phyloP scores from a whole-genome alignment of 2,888 invertebrate genomes.

The Aricia artaxerxes region DNA sequence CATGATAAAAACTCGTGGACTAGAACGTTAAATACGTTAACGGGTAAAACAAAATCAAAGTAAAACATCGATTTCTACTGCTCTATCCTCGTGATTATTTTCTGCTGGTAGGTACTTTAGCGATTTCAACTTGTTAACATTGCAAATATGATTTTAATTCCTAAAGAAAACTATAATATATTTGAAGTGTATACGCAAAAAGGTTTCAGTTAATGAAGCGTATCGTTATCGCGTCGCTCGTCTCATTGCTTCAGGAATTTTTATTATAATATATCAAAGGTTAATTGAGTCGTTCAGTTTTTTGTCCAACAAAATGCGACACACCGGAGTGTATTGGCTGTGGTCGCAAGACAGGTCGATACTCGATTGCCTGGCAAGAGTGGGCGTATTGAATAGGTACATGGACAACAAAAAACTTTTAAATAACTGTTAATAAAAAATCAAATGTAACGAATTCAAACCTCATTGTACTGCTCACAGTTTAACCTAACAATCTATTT shows the following conservation, averaged over 20 bases:
- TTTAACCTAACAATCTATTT: neutral
- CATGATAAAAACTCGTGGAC: slow-evolving; percentile 17
- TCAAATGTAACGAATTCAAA: slow-evolving; percentile 33
- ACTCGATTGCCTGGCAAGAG: slow-evolving; percentile 12
- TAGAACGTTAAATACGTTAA: neutral
- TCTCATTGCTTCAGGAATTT: slow-evolving; percentile 25
- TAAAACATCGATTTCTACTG: neutral
- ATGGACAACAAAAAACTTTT: slow-evolving; percentile 12
- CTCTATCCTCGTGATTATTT: neutral
- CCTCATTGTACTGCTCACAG: neutral
- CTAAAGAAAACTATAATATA: neutral
- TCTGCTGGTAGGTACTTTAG: neutral
- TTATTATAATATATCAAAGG: slow-evolving; percentile 20
- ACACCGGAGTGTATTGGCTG: slow-evolving; percentile 8
- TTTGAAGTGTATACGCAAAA: slow-evolving; percentile 8
- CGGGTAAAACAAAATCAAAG: neutral
- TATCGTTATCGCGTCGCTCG: neutral
- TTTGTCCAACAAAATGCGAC: slow-evolving; percentile 8
- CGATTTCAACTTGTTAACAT: neutral
- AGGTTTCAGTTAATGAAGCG: neutral
- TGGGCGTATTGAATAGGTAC: slow-evolving; percentile 13
- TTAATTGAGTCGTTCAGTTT: slow-evolving; percentile 20
- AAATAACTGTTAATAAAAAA: slow-evolving; percentile 15
- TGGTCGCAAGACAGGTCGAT: slow-evolving; percentile 20
- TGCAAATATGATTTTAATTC: neutral